Evolutionary conservation across 2,797 vertebrate species (phyloP).

Genomic region (Numenius phaeopus): DNA sequence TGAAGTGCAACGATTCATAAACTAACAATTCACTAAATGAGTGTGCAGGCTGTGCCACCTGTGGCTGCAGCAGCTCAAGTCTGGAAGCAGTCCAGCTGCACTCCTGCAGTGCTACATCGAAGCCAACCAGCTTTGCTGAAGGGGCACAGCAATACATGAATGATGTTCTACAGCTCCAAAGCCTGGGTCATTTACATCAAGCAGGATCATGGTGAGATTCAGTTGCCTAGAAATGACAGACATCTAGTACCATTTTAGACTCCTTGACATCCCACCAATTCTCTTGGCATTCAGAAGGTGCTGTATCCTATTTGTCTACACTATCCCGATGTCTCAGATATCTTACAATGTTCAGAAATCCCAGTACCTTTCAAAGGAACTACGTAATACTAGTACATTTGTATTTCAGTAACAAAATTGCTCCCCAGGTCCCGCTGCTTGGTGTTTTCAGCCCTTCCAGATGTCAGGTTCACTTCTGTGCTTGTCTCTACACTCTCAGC

Average conservation of each 20-base stretch:
- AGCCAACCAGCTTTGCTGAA: neutral
- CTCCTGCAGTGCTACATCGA: neutral
- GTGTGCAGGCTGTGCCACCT: neutral
- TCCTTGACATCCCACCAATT: neutral
- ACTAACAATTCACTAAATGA: no score
- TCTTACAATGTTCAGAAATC: neutral
- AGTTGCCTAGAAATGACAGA: neutral
- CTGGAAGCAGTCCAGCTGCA: neutral
- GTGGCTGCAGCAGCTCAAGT: neutral
- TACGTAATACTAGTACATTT: neutral
- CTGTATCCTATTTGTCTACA: neutral
- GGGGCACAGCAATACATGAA: no score
- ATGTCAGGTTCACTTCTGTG: neutral
- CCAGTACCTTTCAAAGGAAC: neutral
- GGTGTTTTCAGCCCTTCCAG: neutral
- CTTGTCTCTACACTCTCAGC: neutral
- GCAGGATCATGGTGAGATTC: neutral
- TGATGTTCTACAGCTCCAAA: neutral
- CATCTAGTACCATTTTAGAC: neutral
- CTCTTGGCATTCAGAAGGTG: neutral
- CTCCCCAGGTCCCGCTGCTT: neutral
- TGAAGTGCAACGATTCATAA: neutral
- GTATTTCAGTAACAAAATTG: neutral
- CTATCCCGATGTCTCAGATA: neutral
- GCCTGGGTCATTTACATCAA: neutral